Conservation (phyloP, 92 coral and sea anemone genomes). For the Heliopora coerulea region DNA sequence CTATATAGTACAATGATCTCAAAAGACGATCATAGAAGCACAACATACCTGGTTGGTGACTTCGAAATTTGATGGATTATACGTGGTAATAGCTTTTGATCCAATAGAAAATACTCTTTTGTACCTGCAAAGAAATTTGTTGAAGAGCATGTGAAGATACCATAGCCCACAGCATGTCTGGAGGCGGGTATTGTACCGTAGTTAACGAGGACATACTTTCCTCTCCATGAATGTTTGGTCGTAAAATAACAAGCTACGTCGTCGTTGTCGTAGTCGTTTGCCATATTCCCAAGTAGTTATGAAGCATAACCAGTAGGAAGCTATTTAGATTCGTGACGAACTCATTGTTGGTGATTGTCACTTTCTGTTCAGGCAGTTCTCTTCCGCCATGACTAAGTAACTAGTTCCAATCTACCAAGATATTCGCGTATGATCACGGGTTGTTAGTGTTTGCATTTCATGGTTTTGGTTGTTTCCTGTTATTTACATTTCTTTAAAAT, state of each 20-base stretch:
- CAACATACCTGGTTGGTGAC: slow-evolving; percentile 93
- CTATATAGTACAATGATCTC: no score
- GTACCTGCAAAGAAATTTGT: slow-evolving; percentile 60
- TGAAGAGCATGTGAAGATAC: neutral
- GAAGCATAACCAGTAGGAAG: neutral
- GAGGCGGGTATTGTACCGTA: neutral
- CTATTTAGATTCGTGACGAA: neutral
- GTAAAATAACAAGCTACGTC: slow-evolving; percentile 97
- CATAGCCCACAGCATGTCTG: neutral
- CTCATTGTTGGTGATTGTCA: slow-evolving; percentile 3
- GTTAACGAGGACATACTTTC: slow-evolving; percentile 70
- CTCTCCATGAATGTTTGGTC: slow-evolving; percentile 99
- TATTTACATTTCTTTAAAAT: no score
- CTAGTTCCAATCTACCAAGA: neutral
- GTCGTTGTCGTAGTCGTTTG: slow-evolving; percentile 92
- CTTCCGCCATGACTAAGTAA: neutral
- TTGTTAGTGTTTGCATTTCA: no score
- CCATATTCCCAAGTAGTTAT: slow-evolving; percentile 50
- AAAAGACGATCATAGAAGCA: no score
- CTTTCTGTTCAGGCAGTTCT: neutral
- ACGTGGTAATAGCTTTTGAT: slow-evolving; percentile 92
- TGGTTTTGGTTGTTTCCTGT: no score
- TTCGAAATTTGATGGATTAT: slow-evolving; percentile 86
- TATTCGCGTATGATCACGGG: no score
- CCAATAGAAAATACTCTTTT: slow-evolving; percentile 97